Base-by-base conservation (phyloP, 2,888 invertebrate genomes). In the Incurvaria masculella region DNA sequence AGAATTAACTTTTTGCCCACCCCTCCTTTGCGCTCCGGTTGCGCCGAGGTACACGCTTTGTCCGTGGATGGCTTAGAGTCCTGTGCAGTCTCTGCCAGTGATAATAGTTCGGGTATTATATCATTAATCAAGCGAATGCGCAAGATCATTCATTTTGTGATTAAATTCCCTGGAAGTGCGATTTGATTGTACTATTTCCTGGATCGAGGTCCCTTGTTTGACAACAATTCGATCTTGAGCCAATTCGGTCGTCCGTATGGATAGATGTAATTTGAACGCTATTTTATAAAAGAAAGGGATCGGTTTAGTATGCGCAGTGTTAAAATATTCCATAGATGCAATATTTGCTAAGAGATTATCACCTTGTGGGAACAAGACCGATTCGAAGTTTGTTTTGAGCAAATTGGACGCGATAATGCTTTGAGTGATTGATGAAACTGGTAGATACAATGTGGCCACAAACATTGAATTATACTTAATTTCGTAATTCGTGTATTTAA, bases 271-370 rank as follows among this genome's bases (percentile, higher is more conserved):
- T 59, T 53, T 59, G 49, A 45, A 45, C 52, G 57, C 51, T 65
- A 60, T 53, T 2, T 4, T 17, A 39, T 54, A 16, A 18, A 5
- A 1, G 5, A 53, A 62, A 68, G 57, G 55, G 57, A 54, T 47
- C 51, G 55, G 49, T 58, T 61, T 65, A 14, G 56, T 52, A 48
- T 55, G 48, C 40, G 41, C 2, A 48, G 38, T 39, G 50, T n/a
- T 33, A 33, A 4, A 33, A 8, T 4, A 14, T 14, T 33, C 33
- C 23, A 23, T 5, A 23, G 23, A 70, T 70, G 68, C 68, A 55
- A 57, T 75, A 68, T 76, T 78, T 76, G 65, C 68, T 65, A 66
- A 69, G 64, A 68, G 69, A 75, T 78, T 76, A 76, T 76, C 78
- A 74, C 78, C 72, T 75, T 68, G 75, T 73, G 76, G 75, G 75